Base-by-base conservation (phyloP, 30 jellyfish, hydroid and myxozoan genomes). In the Chironex yamaguchii region DNA sequence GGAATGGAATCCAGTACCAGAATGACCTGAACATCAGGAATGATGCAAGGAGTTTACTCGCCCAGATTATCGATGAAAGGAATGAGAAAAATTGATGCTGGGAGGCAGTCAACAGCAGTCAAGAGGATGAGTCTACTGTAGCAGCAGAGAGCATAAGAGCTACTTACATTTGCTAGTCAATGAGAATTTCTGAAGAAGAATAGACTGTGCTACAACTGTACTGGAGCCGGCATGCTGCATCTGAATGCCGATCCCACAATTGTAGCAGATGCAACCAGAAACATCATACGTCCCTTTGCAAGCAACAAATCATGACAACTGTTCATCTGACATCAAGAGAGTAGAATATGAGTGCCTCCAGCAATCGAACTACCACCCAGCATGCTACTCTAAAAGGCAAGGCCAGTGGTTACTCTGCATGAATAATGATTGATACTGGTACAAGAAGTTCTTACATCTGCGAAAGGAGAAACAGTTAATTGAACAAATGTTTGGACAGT, bases 401-500 rank as follows among this genome's bases (percentile, higher is more conserved):
- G 17, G 58, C 17, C 9, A 42, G 17, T 17, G 58, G 58, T 6
- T 17, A 42, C 9, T 17, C 9, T 9, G 58, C 58, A 17, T 6
- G 58, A 17, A 42, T 42, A 6, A 42, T 42, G 58, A 42, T 17
- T 42, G 58, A 42, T 42, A 17, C 58, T 17, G 58, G 58, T 42
- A 17, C 58, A 6, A 9, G 9, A 6, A 17, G 11, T 58, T 13
- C 12, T 58, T 4, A 58, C 73, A 58, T 4, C 31, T 13, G 9
- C 22, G 24, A 22, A 26, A 58, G 12, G 12, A 6, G 12, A 58
- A 58, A 4, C 73, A 58, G 31, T 24, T 9, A 12, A 58, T 71
- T 3, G 84, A 71, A 34, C 84, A 71, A 29, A 36, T 71, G 73
- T 71, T 22, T 71, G 84, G 84, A 71, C 75, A n/a, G 76, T 71